These are phyloP conservation scores for Arctocebus calabarensis DNA, from an alignment of 2,797 vertebrate species.

Conservation along the genomic window DNA sequence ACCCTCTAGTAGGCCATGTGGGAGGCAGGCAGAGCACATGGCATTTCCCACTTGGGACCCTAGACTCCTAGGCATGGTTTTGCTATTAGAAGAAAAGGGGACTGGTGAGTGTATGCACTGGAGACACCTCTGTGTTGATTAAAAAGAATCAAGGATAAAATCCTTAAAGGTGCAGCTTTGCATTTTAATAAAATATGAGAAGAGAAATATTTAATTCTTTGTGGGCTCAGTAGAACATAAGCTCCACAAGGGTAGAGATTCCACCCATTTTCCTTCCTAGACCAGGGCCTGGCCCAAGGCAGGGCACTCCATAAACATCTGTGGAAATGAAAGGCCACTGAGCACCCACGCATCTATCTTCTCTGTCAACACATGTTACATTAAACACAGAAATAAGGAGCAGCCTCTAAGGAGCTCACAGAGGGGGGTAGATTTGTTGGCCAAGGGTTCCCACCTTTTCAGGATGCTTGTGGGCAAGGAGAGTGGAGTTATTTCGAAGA, in stretches of 20 bases:
- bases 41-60: background rate
- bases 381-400: background rate
- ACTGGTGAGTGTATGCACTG: background rate
- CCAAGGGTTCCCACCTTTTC: background rate
- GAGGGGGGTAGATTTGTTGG: background rate
- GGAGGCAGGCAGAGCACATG: background rate
- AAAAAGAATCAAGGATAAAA: background rate
- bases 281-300: background rate
- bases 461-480: background rate
- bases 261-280: background rate
- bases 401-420: background rate
- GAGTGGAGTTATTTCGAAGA: background rate
- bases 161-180: background rate
- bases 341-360: background rate
- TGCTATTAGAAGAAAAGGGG: background rate
- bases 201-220: background rate
- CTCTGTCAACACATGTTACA: background rate
- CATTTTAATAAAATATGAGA: background rate
- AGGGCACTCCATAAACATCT: background rate
- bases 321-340: background rate
- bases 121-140: background rate
- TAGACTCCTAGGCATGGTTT: background rate
- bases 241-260: background rate
- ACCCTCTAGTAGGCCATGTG: background rate
- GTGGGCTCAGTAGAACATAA: background rate